These are phyloP conservation scores for Atopsyche davidsoni DNA, from an alignment of 1,140 invertebrate genomes.

Conservation along the genomic window DNA sequence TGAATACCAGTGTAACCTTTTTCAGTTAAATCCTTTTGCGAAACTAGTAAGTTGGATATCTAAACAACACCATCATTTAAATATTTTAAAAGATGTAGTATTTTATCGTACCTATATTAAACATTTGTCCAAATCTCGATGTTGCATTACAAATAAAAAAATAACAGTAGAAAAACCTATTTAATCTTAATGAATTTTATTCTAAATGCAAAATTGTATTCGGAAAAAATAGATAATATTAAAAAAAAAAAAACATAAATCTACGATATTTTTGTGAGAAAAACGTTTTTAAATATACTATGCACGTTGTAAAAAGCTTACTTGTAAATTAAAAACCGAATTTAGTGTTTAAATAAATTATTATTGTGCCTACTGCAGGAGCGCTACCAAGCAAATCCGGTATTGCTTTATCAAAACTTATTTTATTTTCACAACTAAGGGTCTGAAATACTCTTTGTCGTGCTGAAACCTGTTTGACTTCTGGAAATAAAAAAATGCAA, in stretches of 20 bases:
- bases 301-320: conserved; percentile 29
- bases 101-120: conserved; percentile 11
- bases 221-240: background rate
- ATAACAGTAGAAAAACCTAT: background rate
- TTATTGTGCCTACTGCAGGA: conserved; percentile 30
- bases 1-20: too few relatives aligned
- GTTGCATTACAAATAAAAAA: conserved; percentile 10
- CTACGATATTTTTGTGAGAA: conserved; percentile 23
- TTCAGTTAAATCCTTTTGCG: too few relatives aligned
- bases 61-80: too few relatives aligned
- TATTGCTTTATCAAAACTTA: too few relatives aligned
- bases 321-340: conserved; percentile 27
- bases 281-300: conserved; percentile 17
- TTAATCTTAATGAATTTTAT: conserved; percentile 3
- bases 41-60: too few relatives aligned
- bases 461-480: too few relatives aligned
- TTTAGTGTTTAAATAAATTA: conserved; percentile 27
- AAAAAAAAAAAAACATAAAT: background rate
- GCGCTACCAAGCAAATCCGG: too few relatives aligned
- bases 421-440: too few relatives aligned
- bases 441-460: too few relatives aligned
- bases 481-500: too few relatives aligned
- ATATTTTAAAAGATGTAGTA: conserved; percentile 8
- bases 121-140: conserved; percentile 24
- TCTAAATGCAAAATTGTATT: conserved; percentile 1